These are phyloP conservation scores for Aegypius monachus DNA, from an alignment of 2,113 vertebrate species.

Conservation along the genomic window DNA sequence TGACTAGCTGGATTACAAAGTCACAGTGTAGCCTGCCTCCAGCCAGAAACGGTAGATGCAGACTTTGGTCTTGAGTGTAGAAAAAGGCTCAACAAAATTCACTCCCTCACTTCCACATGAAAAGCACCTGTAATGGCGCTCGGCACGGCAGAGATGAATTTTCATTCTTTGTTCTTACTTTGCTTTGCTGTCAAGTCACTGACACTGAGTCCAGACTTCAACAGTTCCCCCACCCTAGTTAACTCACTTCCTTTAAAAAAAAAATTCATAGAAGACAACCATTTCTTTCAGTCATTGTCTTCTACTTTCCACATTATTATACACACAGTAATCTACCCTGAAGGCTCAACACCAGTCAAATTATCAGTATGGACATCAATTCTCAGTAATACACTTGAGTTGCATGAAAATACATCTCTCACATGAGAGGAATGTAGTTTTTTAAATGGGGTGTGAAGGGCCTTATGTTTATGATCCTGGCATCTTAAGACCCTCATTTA, in stretches of 20 bases:
- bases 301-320: neutral
- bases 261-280: neutral
- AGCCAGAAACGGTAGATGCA: neutral
- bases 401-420: neutral
- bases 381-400: neutral
- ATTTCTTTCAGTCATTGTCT: neutral
- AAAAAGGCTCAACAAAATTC: neutral
- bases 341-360: neutral
- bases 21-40: neutral
- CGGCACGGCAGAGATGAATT: neutral
- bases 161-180: neutral
- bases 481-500: neutral
- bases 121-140: neutral
- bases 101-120: neutral
- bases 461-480: neutral
- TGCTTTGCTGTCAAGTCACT: neutral
- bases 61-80: neutral
- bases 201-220: neutral
- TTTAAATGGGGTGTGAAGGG: neutral
- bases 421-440: neutral
- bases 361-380: neutral
- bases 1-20: neutral
- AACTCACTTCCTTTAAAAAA: neutral
- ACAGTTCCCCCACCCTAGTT: accelerated
- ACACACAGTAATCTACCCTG: neutral